A percentile compares a stretch with the other conserved stretches of the same genome.
Evolutionary conservation across 2,797 vertebrate genomes (phyloP).

Genomic region (Gadopsis marmoratus): DNA sequence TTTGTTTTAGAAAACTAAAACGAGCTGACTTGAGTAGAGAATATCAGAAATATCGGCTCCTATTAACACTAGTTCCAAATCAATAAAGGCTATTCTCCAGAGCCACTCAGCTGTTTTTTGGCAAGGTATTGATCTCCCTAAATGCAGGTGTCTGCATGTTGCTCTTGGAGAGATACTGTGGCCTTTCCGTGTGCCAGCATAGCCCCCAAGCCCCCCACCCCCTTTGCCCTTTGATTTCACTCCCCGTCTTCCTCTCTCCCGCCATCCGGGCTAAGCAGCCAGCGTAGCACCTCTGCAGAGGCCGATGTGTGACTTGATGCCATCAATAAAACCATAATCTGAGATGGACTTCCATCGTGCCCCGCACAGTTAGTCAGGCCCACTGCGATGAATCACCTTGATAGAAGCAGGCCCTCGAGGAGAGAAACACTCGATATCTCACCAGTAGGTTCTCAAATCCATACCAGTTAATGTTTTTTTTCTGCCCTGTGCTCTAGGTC

Average conservation of each 20-base stretch:
- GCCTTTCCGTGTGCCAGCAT: constrained; percentile 64
- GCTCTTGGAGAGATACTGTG: constrained; percentile 65
- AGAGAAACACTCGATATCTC: constrained; percentile 86
- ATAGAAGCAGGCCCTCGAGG: constrained; percentile 69
- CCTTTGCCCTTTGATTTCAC: constrained; percentile 48
- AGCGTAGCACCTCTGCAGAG: constrained; percentile 75
- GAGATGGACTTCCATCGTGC: constrained; percentile 67
- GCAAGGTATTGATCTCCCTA: constrained; percentile 80
- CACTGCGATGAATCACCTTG: constrained; percentile 70
- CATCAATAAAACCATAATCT: constrained; percentile 84
- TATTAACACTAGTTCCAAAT: constrained; percentile 75
- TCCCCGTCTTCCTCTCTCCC: constrained; percentile 27
- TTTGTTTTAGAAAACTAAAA: constrained; percentile 43
- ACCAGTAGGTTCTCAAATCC: constrained; percentile 74
- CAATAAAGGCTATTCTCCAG: constrained; percentile 77
- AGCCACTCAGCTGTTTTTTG: constrained; percentile 68
- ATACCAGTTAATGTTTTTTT: constrained; percentile 72
- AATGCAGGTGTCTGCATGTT: constrained; percentile 81
- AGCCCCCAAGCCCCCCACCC: constrained; percentile 30
- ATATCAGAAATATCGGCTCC: constrained; percentile 56
- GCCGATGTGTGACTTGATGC: constrained; percentile 84
- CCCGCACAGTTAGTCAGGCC: constrained; percentile 45
- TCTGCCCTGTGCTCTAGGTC: constrained; percentile 36
- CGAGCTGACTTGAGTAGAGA: constrained; percentile 39
- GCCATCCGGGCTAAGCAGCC: constrained; percentile 52